These are phyloP conservation scores for Leptoclinus maculatus DNA, from an alignment of 2,797 vertebrate species.

Conservation along the genomic window DNA sequence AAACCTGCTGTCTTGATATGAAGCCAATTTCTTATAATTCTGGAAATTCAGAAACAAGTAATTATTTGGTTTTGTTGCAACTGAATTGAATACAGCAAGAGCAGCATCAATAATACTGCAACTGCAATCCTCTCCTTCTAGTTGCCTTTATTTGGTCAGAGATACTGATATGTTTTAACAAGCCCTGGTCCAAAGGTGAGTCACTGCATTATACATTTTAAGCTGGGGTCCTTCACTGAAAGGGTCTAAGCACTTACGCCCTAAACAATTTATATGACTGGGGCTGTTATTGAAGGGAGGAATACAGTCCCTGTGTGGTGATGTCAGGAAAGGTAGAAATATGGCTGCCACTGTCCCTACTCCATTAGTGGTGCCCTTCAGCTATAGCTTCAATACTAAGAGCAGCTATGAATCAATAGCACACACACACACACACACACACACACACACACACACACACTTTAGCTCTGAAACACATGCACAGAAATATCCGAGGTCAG, in stretches of 20 bases:
- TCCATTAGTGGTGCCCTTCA: slow-evolving; percentile 64
- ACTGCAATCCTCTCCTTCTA: not conserved
- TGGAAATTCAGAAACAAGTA: not conserved
- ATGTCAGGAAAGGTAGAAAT: slow-evolving; percentile 57
- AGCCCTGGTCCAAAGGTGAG: slow-evolving; percentile 15
- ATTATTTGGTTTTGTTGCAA: not conserved
- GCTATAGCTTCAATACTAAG: slow-evolving; percentile 48
- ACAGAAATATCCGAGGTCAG: slow-evolving; percentile 24
- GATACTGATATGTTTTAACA: slow-evolving; percentile 20
- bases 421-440: slow-evolving; percentile 1
- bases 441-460: not conserved
- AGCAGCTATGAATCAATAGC: slow-evolving; percentile 55
- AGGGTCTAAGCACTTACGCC: slow-evolving; percentile 31
- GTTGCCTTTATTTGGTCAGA: slow-evolving; percentile 2
- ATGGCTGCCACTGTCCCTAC: slow-evolving; percentile 49
- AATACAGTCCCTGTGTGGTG: not conserved
- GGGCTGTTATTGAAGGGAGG: slow-evolving; percentile 11
- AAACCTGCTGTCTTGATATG: not conserved
- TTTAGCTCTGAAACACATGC: slow-evolving; percentile 5
- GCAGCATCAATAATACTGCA: not conserved
- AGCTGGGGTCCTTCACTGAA: slow-evolving; percentile 24
- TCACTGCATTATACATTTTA: slow-evolving; percentile 36
- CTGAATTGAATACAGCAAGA: not conserved
- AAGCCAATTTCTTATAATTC: not conserved
- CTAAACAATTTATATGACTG: slow-evolving; percentile 54